Base-by-base conservation (phyloP, 2,888 invertebrate genomes). In the Tryphoninae sp. region DNA sequence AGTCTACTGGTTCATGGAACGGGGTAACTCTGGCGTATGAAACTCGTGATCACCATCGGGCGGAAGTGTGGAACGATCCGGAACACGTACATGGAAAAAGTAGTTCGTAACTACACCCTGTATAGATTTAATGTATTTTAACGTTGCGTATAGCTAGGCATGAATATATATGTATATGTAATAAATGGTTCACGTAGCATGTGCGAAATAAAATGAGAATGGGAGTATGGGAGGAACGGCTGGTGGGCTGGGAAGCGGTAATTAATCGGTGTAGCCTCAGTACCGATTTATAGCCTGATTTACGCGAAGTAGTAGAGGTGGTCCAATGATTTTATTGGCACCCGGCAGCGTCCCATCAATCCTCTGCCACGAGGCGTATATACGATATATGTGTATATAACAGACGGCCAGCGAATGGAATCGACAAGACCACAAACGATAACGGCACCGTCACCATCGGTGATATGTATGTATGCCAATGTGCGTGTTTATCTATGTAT, bases 341-440 rank as follows among this genome's bases (percentile, higher is more conserved):
- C 85, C 87, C 88, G 86, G 86, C 85, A 85, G 84, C 74, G 81
- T 76, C 83, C 83, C 87, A 87, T 89, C 86, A 85, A 89, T 88
- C 84, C 81, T 85, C 67, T 59, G 58, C 74, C 64, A 55, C n/a
- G 26, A 23, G n/a, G 19, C 19, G 8, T 19, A 19, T 55, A 55
- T 45, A 45, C 45, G 13, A 45, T 45, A 45, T 45, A 45, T 9
- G 8, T 51, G 53, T 61, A 80, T 61, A 71, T 7, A 61, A 7
- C 19, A 11, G 61, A 59, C 4, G 19, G 22, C 13, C 40, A 69
- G 40, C 75, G 49, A 78, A 67, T 53, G 40, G 59, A 75, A 69
- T 33, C 61, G 42, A 75, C 71, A 45, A 55, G 59, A 67, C 62
- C 58, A 22, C 65, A 33, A 59, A 55, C 62, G 19, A 2, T 65